Evolutionary conservation across 2,888 invertebrate genomes (phyloP), one percentile per base, ranked within the genome.

Genomic region (Lepidochrysops patricia): DNA sequence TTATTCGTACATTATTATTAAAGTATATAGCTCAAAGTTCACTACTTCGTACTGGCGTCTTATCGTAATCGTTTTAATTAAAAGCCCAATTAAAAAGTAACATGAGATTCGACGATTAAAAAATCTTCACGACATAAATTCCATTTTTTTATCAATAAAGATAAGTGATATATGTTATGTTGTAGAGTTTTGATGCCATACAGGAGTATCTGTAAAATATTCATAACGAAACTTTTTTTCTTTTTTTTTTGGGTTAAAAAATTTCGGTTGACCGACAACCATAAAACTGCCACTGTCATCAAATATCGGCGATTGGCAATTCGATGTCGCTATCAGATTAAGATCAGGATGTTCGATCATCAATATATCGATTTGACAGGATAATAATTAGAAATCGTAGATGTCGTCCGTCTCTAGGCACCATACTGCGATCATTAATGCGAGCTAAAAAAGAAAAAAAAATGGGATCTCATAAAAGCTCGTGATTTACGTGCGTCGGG

Each of bases 311-410:
- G 12, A 43, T 19, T 43, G 43, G 43, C 43, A n/a, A n/a, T 7
- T 9, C 1, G 2, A 29, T 29, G 29, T 7, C 29, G 9, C 43
- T 23, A 43, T 43, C 43, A 81, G 85, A 87, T 84, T 82, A 77
- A 72, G 76, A 85, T 85, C 84, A 71, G 80, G 78, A 81, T 74
- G 68, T 76, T 80, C 73, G 80, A 85, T 82, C 87, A 87, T 89
- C 84, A 89, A 89, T 83, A 82, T 77, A 82, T 84, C 78, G 79
- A 81, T 86, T 84, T 89, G 88, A 88, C 89, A 89, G 89, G 79
- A 86, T 86, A 86, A 88, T 88, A 89, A 89, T 89, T 87, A 87
- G 85, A 88, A 87, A 83, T 80, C 85, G 82, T 85, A 86, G 87
- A 87, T 86, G 86, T 86, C 85, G 88, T 88, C 87, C 83, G 86